A percentile compares a stretch with the other conserved stretches of the same genome.
These are phyloP conservation scores for Sussaba pulchella DNA, from an alignment of 2,888 invertebrate species.

Conservation along the genomic window DNA sequence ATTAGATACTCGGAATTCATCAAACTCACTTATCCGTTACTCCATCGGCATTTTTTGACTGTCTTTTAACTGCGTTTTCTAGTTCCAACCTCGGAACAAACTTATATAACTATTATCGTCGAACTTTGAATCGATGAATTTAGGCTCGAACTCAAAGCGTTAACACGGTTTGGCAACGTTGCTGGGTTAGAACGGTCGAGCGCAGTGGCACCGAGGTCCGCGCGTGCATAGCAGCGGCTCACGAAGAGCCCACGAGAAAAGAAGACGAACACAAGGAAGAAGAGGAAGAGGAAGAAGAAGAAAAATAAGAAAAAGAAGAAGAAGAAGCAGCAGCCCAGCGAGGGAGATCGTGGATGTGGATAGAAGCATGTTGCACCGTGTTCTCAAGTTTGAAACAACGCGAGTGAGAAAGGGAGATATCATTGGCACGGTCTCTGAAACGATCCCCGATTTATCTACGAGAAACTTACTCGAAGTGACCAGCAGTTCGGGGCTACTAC, in stretches of 20 bases:
- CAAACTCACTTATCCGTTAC: too few relatives aligned
- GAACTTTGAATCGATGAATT: conserved; percentile 45
- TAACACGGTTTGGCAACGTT: conserved; percentile 69
- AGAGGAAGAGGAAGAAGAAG: too few relatives aligned
- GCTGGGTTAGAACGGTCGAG: conserved; percentile 47
- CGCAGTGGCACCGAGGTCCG: too few relatives aligned
- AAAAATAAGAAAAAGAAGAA: too few relatives aligned
- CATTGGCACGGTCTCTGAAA: conserved; percentile 51
- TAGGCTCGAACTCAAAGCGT: conserved; percentile 35
- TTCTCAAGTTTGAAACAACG: conserved; percentile 5
- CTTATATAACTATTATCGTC: not conserved
- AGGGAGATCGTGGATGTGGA: conserved; percentile 1
- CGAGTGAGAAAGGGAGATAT: conserved; percentile 17
- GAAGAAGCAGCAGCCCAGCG: not conserved
- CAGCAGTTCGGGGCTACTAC: conserved; percentile 18
- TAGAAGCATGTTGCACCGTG: conserved; percentile 16
- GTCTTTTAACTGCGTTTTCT: too few relatives aligned
- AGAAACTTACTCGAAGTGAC: not conserved
- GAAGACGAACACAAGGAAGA: not conserved
- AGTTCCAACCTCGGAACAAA: too few relatives aligned
- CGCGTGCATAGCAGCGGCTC: conserved; percentile 18
- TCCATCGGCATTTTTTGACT: too few relatives aligned
- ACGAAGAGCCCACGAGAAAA: conserved; percentile 5
- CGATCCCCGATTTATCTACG: conserved; percentile 15
- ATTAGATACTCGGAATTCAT: too few relatives aligned